phyloP scores from a whole-genome alignment of 2,888 invertebrate genomes.

The Cabera pusaria region DNA sequence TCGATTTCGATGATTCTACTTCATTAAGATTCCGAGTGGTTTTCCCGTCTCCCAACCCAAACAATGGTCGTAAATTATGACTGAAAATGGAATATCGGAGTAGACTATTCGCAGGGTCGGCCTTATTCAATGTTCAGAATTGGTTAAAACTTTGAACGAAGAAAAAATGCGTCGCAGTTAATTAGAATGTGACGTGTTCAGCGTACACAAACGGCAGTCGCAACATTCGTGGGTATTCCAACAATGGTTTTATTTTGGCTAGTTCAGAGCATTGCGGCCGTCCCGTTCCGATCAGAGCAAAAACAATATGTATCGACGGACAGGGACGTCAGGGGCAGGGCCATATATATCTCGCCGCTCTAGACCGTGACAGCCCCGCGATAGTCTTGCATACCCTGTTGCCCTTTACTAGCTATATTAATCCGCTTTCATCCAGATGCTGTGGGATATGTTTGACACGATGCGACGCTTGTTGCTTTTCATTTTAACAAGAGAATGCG shows the following conservation, averaged over 20 bases:
- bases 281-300: constrained; percentile 24
- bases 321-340: constrained; percentile 6
- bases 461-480: constrained; percentile 15
- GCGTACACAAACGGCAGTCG: background rate
- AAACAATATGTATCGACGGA: constrained; percentile 29
- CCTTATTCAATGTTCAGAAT: background rate
- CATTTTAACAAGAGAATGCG: constrained; percentile 20
- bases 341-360: constrained; percentile 34
- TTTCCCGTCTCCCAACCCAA: constrained; percentile 6
- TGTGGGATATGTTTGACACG: constrained; percentile 25
- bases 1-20: constrained; percentile 7
- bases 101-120: background rate
- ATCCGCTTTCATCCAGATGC: constrained; percentile 27
- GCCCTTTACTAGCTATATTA: constrained; percentile 12
- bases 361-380: constrained; percentile 34
- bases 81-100: background rate
- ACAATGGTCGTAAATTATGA: constrained; percentile 5
- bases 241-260: constrained; percentile 15
- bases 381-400: constrained; percentile 24
- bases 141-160: constrained; percentile 2
- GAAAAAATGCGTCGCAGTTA: constrained; percentile 4
- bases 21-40: constrained; percentile 10
- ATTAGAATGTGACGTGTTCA: constrained; percentile 7
- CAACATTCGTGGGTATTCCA: too few species aligned
- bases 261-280: constrained; percentile 13